Percentiles rank a stretch among this genome's conserved stretches.
phyloP scores from a whole-genome alignment of 2,797 vertebrate genomes.

The Gymnothorax javanicus region DNA sequence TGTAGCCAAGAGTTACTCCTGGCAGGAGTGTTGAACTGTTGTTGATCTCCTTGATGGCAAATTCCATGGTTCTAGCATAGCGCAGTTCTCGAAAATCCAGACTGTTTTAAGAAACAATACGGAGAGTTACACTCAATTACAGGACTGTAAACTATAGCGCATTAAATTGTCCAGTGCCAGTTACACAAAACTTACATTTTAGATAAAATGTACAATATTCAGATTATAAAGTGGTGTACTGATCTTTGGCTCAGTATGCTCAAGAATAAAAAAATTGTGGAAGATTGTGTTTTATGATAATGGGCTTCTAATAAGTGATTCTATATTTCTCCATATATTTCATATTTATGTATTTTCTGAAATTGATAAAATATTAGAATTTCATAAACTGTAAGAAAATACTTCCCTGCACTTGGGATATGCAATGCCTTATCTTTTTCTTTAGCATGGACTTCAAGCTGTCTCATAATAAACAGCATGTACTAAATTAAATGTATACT shows the following conservation, averaged over 20 bases:
- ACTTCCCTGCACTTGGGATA: not conserved
- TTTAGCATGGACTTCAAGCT: not conserved
- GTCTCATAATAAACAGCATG: not conserved
- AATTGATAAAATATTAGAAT: too few species aligned
- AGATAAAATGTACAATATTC: not conserved
- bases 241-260: not conserved
- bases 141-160: not conserved
- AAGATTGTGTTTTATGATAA: not conserved
- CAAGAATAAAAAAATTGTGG: not conserved
- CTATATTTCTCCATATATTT: not conserved
- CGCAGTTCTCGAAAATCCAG: slow-evolving; percentile 32
- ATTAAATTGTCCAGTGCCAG: not conserved
- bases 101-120: not conserved
- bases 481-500: not conserved
- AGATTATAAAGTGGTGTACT: not conserved
- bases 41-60: slow-evolving; percentile 60
- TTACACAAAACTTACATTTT: not conserved
- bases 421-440: not conserved
- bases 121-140: not conserved
- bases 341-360: not conserved
- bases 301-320: not conserved
- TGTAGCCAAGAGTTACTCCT: slow-evolving; percentile 57
- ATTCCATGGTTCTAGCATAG: slow-evolving; percentile 31
- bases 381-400: not conserved
- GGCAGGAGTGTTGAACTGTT: slow-evolving; percentile 59